Evolutionary conservation across 1,140 invertebrate genomes (phyloP), one percentile per base, ranked within the genome.

Genomic region (Drosophila equinoxialis): DNA sequence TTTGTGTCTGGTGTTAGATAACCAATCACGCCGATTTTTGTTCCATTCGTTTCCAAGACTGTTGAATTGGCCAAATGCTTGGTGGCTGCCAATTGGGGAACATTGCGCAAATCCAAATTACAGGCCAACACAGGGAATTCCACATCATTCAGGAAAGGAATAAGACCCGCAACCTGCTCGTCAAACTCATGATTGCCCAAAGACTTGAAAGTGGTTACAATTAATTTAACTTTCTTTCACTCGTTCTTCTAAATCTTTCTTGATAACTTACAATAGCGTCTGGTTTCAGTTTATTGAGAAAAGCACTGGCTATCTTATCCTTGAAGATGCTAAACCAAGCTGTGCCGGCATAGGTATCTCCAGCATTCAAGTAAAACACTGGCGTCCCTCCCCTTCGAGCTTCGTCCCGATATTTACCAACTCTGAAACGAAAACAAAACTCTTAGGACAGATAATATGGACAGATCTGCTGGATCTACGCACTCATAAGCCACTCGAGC

Each of bases 101-200:
- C 96, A 0, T 93, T 90, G 1, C 92, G 92, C 0, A 96, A 92
- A 74, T 97, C 94, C 35, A 98, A 93, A 89, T 98, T 99, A 39
- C 95, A 93, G 10, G 95, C 94, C 0, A 98, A 84, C 1, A 98
- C 93, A 0, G 97, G 97, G 69, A 95, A 96, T 0, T 93, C 93
- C 2, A 95, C 92, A 39, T 94, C 94, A 35, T 95, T 92, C 1
- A 98, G 92, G 78, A 97, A 98, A 0, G 96, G 95, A 14, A 95
- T 93, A 1, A 98, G 87, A 6, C 96, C 96, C 0, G 92, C 90
- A 0, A 97, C 93, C 1, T 95, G 96, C 61, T 96, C 94, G 90
- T 98, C 98, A 80, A 99, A 98, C 91, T 99, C 98, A 81, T 99
- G 98, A 86, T 99, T 99, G 20, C 98, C 98, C 62, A 99, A 92